phyloP scores from a whole-genome alignment of 2,888 invertebrate species.

The Netelia fuscicornis region DNA sequence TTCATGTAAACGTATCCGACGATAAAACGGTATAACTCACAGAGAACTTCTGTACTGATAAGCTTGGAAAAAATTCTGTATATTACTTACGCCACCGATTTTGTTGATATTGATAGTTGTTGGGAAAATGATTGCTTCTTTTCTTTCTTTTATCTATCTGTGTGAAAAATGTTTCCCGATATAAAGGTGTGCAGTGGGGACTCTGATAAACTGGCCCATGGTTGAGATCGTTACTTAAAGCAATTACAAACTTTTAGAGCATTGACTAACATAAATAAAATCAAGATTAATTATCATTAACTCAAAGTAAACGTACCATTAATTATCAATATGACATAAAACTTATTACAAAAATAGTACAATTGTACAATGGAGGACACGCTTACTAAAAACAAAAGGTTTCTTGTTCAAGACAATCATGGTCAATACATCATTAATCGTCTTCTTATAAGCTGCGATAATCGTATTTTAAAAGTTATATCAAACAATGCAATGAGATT shows the following conservation, averaged over 20 bases:
- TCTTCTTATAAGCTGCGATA: constrained; percentile 43
- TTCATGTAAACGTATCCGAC: constrained; percentile 26
- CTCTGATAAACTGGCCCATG: constrained; percentile 48
- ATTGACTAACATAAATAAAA: constrained; percentile 9
- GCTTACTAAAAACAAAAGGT: constrained; percentile 11
- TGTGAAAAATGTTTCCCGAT: constrained; percentile 46
- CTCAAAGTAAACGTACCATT: constrained; percentile 10
- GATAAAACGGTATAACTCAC: constrained; percentile 46
- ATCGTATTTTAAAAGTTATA: constrained; percentile 32
- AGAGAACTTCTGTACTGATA: constrained; percentile 33
- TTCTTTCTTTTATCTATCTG: constrained; percentile 21
- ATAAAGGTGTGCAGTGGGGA: constrained; percentile 52
- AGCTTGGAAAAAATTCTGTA: constrained; percentile 54
- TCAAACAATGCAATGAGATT: constrained; percentile 25
- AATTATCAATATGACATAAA: constrained; percentile 43
- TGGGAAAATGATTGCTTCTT: constrained; percentile 35
- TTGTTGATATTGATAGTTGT: constrained; percentile 45
- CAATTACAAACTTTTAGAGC: constrained; percentile 38
- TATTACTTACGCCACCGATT: constrained; percentile 53
- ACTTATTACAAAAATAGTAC: constrained; percentile 45
- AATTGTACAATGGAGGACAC: constrained; percentile 43
- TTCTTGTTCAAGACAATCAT: constrained; percentile 11
- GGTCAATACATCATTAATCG: constrained; percentile 38
- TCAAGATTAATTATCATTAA: constrained; percentile 7
- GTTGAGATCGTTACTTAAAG: constrained; percentile 60